Conservation (phyloP, 2,888 invertebrate genomes). For the Vandiemenella viatica region DNA sequence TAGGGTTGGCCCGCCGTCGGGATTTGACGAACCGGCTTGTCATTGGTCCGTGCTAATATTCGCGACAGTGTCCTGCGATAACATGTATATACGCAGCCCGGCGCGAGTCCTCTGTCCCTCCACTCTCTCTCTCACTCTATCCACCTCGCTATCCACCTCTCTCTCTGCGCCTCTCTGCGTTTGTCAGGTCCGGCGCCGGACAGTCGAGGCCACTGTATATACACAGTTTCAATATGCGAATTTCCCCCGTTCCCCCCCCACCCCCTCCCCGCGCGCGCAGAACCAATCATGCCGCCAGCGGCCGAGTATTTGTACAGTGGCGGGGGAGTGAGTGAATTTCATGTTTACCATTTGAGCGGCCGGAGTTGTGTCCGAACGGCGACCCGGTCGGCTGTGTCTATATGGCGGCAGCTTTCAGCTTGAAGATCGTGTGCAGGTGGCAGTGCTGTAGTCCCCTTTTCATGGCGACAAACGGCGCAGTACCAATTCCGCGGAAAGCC, state of each 20-base stretch:
- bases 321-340: background rate
- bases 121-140: too few species aligned
- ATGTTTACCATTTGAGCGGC: background rate
- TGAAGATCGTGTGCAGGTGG: background rate
- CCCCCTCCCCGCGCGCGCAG: background rate
- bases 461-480: too few species aligned
- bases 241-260: background rate
- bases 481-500: too few species aligned
- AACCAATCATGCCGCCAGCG: background rate
- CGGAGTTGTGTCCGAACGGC: background rate
- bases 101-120: too few species aligned
- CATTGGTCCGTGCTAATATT: slow-evolving; percentile 13
- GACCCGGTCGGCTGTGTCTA: background rate
- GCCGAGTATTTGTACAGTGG: background rate
- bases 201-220: background rate
- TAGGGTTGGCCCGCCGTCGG: background rate
- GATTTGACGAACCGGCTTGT: slow-evolving; percentile 6
- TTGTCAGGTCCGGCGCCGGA: too few species aligned
- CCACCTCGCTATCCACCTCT: too few species aligned
- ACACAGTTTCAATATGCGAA: background rate
- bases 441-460: too few species aligned
- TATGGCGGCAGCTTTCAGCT: background rate
- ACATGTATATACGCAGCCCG: background rate
- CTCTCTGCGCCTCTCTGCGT: too few species aligned
- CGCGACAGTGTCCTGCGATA: slow-evolving; percentile 4